Conservation (phyloP, 2,113 vertebrate genomes). For the Oreotrochilus melanogaster region DNA sequence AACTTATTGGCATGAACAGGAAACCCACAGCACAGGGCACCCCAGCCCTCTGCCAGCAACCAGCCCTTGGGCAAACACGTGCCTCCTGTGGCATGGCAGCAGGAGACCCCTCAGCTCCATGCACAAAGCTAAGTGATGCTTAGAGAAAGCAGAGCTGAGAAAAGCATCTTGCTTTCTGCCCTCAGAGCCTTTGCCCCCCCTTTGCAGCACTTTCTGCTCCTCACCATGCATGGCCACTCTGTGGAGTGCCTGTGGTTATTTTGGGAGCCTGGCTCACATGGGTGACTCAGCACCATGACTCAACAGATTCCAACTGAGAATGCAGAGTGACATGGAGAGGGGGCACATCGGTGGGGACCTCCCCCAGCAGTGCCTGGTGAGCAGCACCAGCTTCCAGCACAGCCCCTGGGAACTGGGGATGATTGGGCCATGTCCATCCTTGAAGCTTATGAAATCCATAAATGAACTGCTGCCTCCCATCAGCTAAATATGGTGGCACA, state of each 20-base stretch:
- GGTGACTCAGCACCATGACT: background rate
- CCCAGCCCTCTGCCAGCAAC: background rate
- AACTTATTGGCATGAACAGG: background rate
- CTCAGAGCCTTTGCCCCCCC: background rate
- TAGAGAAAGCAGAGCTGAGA: background rate
- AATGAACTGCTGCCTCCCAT: background rate
- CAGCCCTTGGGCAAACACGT: background rate
- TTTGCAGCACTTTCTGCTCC: background rate
- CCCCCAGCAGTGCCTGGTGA: fast-evolving
- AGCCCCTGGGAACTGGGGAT: background rate
- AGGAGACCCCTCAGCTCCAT: fast-evolving
- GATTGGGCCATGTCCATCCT: fast-evolving
- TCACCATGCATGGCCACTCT: fast-evolving
- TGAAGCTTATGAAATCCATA: background rate
- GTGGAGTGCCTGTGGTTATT: background rate
- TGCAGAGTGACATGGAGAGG: fast-evolving
- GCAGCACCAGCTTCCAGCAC: background rate
- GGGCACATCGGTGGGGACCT: background rate
- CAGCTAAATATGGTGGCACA: background rate
- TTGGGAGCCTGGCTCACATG: background rate
- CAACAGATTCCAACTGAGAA: background rate
- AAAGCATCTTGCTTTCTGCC: background rate
- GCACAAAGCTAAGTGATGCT: background rate
- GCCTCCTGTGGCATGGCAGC: background rate
- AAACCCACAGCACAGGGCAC: background rate